Conservation (phyloP, 2,888 invertebrate genomes). For the Candidula unifasciata region DNA sequence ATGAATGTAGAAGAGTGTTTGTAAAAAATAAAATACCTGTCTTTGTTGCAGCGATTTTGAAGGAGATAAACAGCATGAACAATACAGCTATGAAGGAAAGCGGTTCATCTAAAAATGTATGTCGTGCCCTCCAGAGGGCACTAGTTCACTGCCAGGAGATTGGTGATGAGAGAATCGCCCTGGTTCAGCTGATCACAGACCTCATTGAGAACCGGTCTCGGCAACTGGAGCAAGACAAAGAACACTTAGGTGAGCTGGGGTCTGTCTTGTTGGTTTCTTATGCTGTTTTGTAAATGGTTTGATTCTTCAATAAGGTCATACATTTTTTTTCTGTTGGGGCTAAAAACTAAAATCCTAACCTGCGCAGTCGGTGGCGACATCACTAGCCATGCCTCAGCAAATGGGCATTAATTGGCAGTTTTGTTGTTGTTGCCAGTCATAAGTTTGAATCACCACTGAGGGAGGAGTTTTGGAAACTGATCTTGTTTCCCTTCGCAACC, state of each 20-base stretch:
- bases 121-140: constrained; percentile 88
- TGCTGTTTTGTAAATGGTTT: constrained; percentile 57
- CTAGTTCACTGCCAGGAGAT: constrained; percentile 93
- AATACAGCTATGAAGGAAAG: constrained; percentile 67
- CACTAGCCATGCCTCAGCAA: too few species aligned
- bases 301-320: too few species aligned
- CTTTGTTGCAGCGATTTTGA: constrained; percentile 70
- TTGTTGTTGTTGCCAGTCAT: too few species aligned
- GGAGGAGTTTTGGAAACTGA: too few species aligned
- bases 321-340: too few species aligned
- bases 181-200: constrained; percentile 91
- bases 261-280: neutral
- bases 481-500: too few species aligned
- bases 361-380: too few species aligned
- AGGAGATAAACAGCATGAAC: constrained; percentile 74
- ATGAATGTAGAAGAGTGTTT: too few species aligned
- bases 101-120: constrained; percentile 74
- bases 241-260: constrained; percentile 85
- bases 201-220: constrained; percentile 93
- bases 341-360: too few species aligned
- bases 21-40: too few species aligned
- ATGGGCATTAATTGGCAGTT: too few species aligned
- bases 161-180: constrained; percentile 94
- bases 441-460: too few species aligned
- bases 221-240: constrained; percentile 91